Evolutionary conservation across 92 coral and sea anemone species (phyloP), one percentile per base, ranked within the genome.

Genomic region (Plumapathes pennacea): DNA sequence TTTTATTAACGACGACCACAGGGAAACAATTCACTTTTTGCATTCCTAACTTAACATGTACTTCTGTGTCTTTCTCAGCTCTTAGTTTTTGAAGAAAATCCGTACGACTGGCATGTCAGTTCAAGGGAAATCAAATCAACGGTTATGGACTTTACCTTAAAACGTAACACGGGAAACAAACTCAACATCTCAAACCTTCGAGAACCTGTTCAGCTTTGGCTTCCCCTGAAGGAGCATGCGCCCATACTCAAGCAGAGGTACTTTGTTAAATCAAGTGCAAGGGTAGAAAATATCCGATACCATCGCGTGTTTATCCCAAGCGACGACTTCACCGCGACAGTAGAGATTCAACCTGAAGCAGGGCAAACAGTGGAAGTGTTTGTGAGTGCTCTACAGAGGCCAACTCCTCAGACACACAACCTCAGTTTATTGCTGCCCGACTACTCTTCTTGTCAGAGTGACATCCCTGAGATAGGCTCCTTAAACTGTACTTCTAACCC

Each of bases 91-190:
- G 42, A 21, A 19, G 78, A 81, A 3, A 86, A 86, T 50, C 95
- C 95, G 0, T 86, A 62, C 56, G 76, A 81, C 1, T 86, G 95
- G 95, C 78, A 70, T 47, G 33, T 59, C 7, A 60, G 68, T 12
- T 74, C 95, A 2, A 53, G 51, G 25, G 41, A 50, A 2, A 37
- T 86, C 23, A 46, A 38, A 10, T 72, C 95, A 13, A 54, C 78
- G 0, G 95, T 86, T n/a, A 69, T 86, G 28, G 95, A 86, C 29
- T 64, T 86, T 36, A 72, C 48, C 24, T 42, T 86, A 28, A 86
- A 81, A 32, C 46, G 15, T 24, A 36, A 44, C 22, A 60, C 74
- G 24, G 77, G 80, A 14, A 72, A 60, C n/a, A 37, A 58, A 17
- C 56, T 86, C 45, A 22, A 62, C 18, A 40, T 86, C 33, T 44